Percentiles rank a stretch among this genome's conserved stretches.
phyloP scores from a whole-genome alignment of 92 coral and sea anemone species.

The Scolanthus callimorphus region DNA sequence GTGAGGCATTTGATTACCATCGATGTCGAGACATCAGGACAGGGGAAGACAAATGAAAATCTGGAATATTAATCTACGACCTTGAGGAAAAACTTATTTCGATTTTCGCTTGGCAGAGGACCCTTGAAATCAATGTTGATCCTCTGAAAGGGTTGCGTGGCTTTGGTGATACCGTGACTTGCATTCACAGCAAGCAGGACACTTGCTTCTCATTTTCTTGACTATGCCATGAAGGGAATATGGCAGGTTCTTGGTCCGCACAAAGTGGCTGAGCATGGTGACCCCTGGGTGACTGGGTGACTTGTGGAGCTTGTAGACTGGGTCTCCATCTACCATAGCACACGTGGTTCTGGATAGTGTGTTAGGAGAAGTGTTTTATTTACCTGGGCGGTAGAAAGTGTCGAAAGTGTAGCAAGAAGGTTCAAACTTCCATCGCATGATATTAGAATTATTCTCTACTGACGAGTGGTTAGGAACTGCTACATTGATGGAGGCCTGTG shows the following conservation, averaged over 20 bases:
- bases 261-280: slow-evolving; percentile 29
- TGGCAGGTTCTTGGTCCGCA: slow-evolving; percentile 33
- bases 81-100: slow-evolving; percentile 21
- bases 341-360: too few species aligned
- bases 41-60: too few species aligned
- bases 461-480: too few species aligned
- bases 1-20: too few species aligned
- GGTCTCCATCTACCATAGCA: slow-evolving; percentile 8
- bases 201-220: too few species aligned
- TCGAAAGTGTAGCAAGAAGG: not conserved
- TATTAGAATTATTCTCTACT: slow-evolving; percentile 13
- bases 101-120: slow-evolving; percentile 22
- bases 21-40: too few species aligned
- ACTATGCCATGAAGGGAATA: too few species aligned
- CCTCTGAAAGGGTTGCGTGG: slow-evolving; percentile 23
- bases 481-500: too few species aligned
- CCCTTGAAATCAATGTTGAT: too few species aligned
- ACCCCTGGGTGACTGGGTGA: slow-evolving; percentile 43
- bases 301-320: slow-evolving; percentile 24
- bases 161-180: too few species aligned
- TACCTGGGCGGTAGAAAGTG: slow-evolving; percentile 2
- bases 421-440: slow-evolving; percentile 6
- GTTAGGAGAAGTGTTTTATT: slow-evolving; percentile 6
- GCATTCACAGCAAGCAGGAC: too few species aligned
- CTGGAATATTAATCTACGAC: too few species aligned